Evolutionary conservation across 2,888 invertebrate species (phyloP).

Genomic region (Eristalinus sepulchralis): DNA sequence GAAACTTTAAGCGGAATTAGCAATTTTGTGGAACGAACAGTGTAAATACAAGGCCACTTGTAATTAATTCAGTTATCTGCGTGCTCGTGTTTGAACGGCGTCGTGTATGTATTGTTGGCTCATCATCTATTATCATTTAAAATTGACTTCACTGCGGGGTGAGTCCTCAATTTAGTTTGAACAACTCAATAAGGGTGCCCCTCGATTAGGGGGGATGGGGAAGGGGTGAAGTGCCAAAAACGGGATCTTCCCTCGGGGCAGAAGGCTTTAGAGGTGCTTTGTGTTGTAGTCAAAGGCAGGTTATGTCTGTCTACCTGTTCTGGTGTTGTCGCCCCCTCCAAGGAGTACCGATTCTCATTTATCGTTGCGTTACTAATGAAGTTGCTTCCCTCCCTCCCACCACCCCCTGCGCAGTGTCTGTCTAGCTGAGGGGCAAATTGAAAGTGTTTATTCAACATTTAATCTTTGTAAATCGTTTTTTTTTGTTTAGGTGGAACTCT

Average conservation of each 20-base stretch:
- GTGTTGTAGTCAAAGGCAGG: constrained; percentile 64
- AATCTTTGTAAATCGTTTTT: constrained; percentile 68
- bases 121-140: constrained; percentile 56
- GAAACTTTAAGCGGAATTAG: constrained; percentile 64
- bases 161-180: constrained; percentile 64
- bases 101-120: constrained; percentile 36
- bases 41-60: constrained; percentile 59
- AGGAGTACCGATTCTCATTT: constrained; percentile 1
- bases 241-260: background rate
- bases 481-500: constrained; percentile 46
- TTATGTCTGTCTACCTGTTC: constrained; percentile 64
- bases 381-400: constrained; percentile 11
- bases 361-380: constrained; percentile 64
- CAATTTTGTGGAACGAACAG: constrained; percentile 63
- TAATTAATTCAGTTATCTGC: constrained; percentile 59
- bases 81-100: constrained; percentile 22
- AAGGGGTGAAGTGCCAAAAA: background rate
- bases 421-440: constrained; percentile 36
- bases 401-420: background rate
- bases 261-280: constrained; percentile 21
- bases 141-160: constrained; percentile 39
- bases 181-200: constrained; percentile 38
- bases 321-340: constrained; percentile 44
- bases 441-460: constrained; percentile 70
- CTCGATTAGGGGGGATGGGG: background rate